Evolutionary conservation across 2,113 vertebrate species (phyloP).

Genomic region (Actinemys pallida): DNA sequence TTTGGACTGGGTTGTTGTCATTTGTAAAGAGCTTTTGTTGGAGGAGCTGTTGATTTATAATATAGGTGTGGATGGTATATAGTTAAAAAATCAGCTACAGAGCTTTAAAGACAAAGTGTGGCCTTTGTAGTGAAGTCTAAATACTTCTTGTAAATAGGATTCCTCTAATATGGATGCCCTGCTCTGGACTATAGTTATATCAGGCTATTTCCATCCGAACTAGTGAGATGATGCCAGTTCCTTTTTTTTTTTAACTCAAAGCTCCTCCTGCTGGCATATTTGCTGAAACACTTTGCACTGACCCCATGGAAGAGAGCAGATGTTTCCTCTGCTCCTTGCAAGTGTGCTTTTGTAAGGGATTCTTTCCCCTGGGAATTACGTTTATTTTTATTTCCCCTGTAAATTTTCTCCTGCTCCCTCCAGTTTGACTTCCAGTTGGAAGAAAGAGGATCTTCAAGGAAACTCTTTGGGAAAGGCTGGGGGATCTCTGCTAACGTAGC

Average conservation of each 20-base stretch:
- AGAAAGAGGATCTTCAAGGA: neutral
- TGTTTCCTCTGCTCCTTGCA: neutral
- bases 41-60: slow-evolving; percentile 25
- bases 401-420: neutral
- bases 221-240: slow-evolving; percentile 21
- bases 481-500: neutral
- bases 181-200: slow-evolving; percentile 16
- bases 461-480: neutral
- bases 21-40: slow-evolving; percentile 47
- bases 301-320: slow-evolving; percentile 31
- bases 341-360: slow-evolving; percentile 30
- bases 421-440: neutral
- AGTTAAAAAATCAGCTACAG: slow-evolving; percentile 57
- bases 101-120: slow-evolving; percentile 28
- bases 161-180: slow-evolving; percentile 18
- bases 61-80: slow-evolving; percentile 8
- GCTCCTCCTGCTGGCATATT: slow-evolving; percentile 18
- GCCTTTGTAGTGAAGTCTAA: slow-evolving; percentile 30
- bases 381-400: neutral
- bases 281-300: slow-evolving; percentile 30
- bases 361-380: slow-evolving; percentile 42
- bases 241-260: neutral
- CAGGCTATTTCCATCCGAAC: slow-evolving; percentile 46
- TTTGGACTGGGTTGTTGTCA: slow-evolving; percentile 38
- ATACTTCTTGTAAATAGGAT: slow-evolving; percentile 12